These are phyloP conservation scores for Cyclopterus lumpus DNA, from an alignment of 2,797 vertebrate genomes.

Conservation along the genomic window DNA sequence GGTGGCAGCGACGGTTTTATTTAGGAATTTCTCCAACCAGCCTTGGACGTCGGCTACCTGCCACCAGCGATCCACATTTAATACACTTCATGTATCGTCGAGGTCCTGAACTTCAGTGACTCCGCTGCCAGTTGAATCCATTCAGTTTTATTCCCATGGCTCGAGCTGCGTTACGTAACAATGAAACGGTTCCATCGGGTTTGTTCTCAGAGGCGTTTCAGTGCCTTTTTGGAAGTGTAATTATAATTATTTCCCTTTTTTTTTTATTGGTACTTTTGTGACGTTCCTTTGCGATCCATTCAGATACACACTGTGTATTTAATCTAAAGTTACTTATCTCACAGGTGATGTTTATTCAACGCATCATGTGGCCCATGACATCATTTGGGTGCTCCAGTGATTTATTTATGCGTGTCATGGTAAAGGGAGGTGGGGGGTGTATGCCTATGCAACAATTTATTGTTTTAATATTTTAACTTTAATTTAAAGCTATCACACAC, in stretches of 20 bases:
- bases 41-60: background rate
- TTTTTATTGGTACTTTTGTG: background rate
- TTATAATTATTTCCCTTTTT: background rate
- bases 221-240: constrained; percentile 22
- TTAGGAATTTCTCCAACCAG: background rate
- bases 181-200: too few species aligned
- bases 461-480: background rate
- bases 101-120: background rate
- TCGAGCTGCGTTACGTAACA: background rate
- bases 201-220: background rate
- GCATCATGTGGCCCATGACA: background rate
- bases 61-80: background rate
- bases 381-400: background rate
- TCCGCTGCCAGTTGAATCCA: background rate
- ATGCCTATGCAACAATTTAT: constrained; percentile 15
- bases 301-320: background rate
- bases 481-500: background rate
- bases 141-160: background rate
- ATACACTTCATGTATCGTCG: background rate
- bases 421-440: background rate
- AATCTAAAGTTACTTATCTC: background rate
- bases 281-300: background rate
- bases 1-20: background rate
- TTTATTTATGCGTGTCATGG: background rate
- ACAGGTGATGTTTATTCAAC: background rate